phyloP scores from a whole-genome alignment of 1,140 invertebrate genomes.

The Chionoecetes opilio region DNA sequence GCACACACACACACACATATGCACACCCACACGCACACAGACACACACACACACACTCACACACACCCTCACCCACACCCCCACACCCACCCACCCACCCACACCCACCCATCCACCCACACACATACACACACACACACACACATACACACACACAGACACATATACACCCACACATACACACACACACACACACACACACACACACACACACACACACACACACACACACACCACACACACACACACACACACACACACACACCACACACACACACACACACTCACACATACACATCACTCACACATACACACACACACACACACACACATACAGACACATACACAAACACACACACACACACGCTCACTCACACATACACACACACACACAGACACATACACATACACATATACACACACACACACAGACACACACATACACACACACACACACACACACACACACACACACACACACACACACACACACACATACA shows the following conservation, averaged over 20 bases:
- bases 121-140: conserved; percentile 5
- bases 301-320: not conserved
- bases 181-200: not conserved
- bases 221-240: conserved; percentile 11
- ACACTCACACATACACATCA: too few relatives aligned
- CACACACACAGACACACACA: not conserved
- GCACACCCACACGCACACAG: too few relatives aligned
- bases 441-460: not conserved
- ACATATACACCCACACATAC: too few relatives aligned
- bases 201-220: conserved; percentile 15
- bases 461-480: conserved; percentile 13
- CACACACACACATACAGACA: not conserved
- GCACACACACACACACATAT: conserved; percentile 19
- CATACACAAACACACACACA: not conserved
- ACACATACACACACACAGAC: too few relatives aligned
- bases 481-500: conserved; percentile 23
- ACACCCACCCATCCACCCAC: not conserved
- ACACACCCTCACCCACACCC: not conserved
- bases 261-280: too few relatives aligned
- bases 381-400: not conserved
- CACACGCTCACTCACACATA: conserved; percentile 3
- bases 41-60: too few relatives aligned
- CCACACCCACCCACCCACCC: not conserved
- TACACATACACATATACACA: too few relatives aligned
- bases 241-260: conserved; percentile 21